These are phyloP conservation scores for Cordilura impudica DNA, from an alignment of 2,888 invertebrate species.

Conservation along the genomic window DNA sequence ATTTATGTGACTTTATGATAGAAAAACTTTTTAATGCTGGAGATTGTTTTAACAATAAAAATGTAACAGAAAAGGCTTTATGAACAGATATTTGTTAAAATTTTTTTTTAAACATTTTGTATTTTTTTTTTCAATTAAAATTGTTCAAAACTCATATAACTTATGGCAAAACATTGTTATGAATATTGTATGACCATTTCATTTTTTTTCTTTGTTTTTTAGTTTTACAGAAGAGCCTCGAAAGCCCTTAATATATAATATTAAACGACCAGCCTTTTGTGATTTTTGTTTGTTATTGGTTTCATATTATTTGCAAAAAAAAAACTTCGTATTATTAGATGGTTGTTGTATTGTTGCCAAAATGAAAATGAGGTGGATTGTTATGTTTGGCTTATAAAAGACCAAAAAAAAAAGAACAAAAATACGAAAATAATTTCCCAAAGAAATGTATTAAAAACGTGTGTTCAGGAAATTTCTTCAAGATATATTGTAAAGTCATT, in stretches of 20 bases:
- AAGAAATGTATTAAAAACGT: no score
- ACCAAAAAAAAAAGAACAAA: not conserved
- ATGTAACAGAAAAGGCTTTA: no score
- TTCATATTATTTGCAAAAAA: not conserved
- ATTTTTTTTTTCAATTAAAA: no score
- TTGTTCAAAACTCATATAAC: slow-evolving; percentile 1
- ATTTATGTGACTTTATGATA: no score
- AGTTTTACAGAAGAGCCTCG: not conserved
- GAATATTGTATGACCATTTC: slow-evolving; percentile 21
- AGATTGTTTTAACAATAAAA: no score
- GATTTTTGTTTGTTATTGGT: no score
- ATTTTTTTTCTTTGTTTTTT: not conserved
- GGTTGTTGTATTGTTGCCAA: slow-evolving; percentile 29
- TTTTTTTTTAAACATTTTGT: no score
- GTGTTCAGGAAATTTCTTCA: no score
- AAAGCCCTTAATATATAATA: not conserved
- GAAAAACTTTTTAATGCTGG: no score
- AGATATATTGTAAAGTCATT: no score
- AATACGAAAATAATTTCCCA: not conserved
- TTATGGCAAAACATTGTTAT: slow-evolving; percentile 30
- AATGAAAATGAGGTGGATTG: not conserved
- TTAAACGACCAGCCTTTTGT: not conserved
- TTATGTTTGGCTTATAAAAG: not conserved
- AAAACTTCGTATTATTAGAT: slow-evolving; percentile 6
- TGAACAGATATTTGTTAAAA: no score